phyloP scores from a whole-genome alignment of 2,888 invertebrate genomes.

The Spodoptera picta region DNA sequence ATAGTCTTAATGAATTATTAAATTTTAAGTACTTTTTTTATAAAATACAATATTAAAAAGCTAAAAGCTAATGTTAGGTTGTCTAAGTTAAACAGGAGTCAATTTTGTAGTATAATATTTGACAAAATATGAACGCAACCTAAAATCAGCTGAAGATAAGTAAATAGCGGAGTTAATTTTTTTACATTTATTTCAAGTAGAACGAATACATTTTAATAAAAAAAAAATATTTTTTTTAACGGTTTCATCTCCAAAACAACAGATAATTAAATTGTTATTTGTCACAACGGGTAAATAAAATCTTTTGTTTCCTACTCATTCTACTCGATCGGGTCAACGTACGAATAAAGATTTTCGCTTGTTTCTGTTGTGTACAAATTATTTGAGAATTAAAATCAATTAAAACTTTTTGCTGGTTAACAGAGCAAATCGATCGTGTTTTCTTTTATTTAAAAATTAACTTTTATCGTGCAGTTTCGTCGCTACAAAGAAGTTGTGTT shows the following conservation, averaged over 20 bases:
- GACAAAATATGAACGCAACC: no score
- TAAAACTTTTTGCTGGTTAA: slow-evolving; percentile 1
- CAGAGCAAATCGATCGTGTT: slow-evolving; percentile 15
- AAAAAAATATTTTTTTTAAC: no score
- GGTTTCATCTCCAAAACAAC: background rate
- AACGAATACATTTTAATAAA: no score
- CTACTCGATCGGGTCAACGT: slow-evolving; percentile 44
- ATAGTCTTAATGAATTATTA: no score
- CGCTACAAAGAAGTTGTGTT: slow-evolving; percentile 28
- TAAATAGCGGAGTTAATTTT: no score
- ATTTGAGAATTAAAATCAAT: slow-evolving; percentile 14
- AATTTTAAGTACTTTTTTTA: no score
- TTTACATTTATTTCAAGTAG: no score
- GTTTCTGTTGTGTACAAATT: slow-evolving; percentile 48
- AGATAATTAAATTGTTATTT: background rate
- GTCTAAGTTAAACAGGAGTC: no score
- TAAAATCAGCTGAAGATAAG: no score
- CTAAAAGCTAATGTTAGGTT: no score
- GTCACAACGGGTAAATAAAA: slow-evolving; percentile 49
- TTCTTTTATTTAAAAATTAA: slow-evolving; percentile 11
- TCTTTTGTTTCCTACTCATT: slow-evolving; percentile 5
- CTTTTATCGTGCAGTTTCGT: background rate
- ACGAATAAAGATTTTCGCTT: slow-evolving; percentile 44
- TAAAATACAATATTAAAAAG: no score
- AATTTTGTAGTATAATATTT: no score